phyloP scores from a whole-genome alignment of 1,140 invertebrate species.

The Cotesia vestalis region DNA sequence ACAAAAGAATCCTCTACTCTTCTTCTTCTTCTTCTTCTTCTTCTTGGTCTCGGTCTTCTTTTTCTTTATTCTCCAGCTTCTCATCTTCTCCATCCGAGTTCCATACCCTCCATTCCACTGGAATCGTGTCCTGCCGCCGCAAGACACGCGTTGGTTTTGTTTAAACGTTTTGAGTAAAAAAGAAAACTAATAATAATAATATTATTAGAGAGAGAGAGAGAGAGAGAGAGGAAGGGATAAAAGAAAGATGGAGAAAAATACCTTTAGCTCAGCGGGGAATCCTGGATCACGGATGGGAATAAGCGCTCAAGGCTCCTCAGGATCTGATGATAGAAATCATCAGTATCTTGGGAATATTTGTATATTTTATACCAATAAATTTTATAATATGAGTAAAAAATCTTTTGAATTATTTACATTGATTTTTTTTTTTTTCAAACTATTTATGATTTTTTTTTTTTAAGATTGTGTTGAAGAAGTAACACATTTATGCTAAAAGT shows the following conservation, averaged over 20 bases:
- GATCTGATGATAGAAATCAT: neutral
- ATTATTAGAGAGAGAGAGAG: neutral
- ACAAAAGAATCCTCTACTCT: conserved; percentile 58
- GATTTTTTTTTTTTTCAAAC: too few relatives aligned
- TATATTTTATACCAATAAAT: too few relatives aligned
- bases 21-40: too few relatives aligned
- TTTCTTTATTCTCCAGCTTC: too few relatives aligned
- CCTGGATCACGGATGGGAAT: neutral
- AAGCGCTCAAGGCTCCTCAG: conserved; percentile 23
- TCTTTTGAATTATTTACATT: too few relatives aligned
- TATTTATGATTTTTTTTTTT: too few relatives aligned
- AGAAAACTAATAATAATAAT: conserved; percentile 9
- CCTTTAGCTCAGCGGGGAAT: conserved; percentile 26
- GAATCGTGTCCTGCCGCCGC: conserved; percentile 18
- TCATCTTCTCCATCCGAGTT: too few relatives aligned
- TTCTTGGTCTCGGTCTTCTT: too few relatives aligned
- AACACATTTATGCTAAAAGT: too few relatives aligned
- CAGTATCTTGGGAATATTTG: conserved; percentile 34
- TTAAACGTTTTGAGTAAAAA: conserved; percentile 3
- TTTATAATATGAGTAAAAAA: too few relatives aligned
- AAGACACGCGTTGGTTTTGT: conserved; percentile 20
- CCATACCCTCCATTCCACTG: too few relatives aligned
- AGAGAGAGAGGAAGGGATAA: neutral
- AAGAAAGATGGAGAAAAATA: conserved; percentile 29
- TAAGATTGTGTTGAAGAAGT: too few relatives aligned